Evolutionary conservation across 2,113 vertebrate species (phyloP).

Genomic region (Pogona vitticeps): DNA sequence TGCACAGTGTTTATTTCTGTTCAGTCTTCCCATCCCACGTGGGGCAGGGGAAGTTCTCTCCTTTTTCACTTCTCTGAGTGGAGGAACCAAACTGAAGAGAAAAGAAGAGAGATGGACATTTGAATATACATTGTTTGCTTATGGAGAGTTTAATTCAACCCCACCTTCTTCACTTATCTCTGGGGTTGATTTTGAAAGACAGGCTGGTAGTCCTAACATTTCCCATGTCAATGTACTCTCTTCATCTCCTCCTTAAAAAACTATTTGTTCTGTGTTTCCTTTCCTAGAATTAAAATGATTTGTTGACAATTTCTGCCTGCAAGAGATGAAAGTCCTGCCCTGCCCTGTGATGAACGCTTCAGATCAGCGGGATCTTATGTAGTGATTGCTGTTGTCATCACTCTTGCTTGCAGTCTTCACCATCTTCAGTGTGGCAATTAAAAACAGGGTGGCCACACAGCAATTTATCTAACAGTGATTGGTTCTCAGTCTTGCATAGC

Average conservation of each 20-base stretch:
- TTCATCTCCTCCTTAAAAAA: not conserved
- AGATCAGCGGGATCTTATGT: not conserved
- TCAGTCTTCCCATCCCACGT: not conserved
- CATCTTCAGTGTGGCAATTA: not conserved
- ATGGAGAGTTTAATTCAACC: not conserved
- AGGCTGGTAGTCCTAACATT: not conserved
- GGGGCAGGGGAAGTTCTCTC: not conserved
- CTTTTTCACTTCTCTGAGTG: conserved; percentile 4
- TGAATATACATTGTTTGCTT: not conserved
- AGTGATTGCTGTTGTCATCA: not conserved
- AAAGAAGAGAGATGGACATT: not conserved
- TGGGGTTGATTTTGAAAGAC: not conserved
- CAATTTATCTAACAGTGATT: not conserved
- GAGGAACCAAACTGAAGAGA: not conserved
- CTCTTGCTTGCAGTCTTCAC: not conserved
- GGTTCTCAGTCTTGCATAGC: not conserved
- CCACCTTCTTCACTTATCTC: not conserved
- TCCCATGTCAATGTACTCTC: not conserved
- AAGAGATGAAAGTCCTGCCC: not conserved
- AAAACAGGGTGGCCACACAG: not conserved
- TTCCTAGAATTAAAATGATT: not conserved
- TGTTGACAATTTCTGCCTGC: not conserved
- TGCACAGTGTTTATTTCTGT: not conserved
- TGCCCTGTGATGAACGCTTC: not conserved
- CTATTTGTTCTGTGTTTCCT: not conserved